Evolutionary conservation across 1,140 invertebrate genomes (phyloP).

Genomic region (Zaprionus kolodkinae): DNA sequence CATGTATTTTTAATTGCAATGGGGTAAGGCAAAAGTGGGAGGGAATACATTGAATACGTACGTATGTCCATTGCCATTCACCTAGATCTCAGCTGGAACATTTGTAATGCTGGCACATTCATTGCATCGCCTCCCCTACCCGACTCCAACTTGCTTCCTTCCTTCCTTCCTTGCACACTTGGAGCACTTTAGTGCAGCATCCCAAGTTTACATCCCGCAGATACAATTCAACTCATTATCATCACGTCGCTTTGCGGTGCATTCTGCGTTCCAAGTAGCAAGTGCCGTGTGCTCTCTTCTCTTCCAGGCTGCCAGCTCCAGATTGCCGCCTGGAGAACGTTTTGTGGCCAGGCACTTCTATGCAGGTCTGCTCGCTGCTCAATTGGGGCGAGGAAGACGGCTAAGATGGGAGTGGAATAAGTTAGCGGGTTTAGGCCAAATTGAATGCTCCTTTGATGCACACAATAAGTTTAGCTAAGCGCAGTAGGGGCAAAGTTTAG

Average conservation of each 20-base stretch:
- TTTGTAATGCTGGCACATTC: slow-evolving; percentile 56
- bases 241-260: slow-evolving; percentile 62
- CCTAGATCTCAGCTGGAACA: slow-evolving; percentile 37
- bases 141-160: too few species aligned
- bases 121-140: slow-evolving; percentile 7
- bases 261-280: slow-evolving; percentile 45
- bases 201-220: slow-evolving; percentile 36
- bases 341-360: slow-evolving; percentile 27
- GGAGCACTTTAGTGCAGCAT: slow-evolving; percentile 16
- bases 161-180: slow-evolving; percentile 14
- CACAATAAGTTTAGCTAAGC: slow-evolving; percentile 26
- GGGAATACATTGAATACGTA: background rate
- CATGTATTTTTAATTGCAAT: slow-evolving; percentile 71
- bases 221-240: slow-evolving; percentile 71
- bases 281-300: background rate
- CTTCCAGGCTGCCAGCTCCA: slow-evolving; percentile 26
- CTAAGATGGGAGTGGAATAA: background rate
- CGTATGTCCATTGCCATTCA: slow-evolving; percentile 9
- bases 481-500: slow-evolving; percentile 31
- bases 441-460: slow-evolving; percentile 49
- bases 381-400: slow-evolving; percentile 34
- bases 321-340: slow-evolving; percentile 55
- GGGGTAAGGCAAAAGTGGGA: background rate
- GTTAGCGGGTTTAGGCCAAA: slow-evolving; percentile 48
- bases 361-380: slow-evolving; percentile 46